These are phyloP conservation scores for Lonchura striata DNA, from an alignment of 2,113 vertebrate species.

Conservation along the genomic window DNA sequence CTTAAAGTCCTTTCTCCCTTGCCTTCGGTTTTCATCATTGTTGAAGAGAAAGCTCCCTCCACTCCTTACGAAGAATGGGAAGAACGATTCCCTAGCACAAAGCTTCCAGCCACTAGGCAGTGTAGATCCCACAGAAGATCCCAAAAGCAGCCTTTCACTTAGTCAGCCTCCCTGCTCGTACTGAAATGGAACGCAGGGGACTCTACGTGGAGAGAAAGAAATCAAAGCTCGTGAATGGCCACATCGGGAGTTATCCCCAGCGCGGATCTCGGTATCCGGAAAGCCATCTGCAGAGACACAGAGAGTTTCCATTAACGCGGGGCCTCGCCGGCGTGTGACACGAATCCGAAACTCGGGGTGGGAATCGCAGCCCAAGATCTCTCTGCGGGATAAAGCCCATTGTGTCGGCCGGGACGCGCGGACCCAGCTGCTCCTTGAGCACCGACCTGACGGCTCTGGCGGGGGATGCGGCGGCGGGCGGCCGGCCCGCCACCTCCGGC, in stretches of 20 bases:
- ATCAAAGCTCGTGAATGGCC: constrained; percentile 18
- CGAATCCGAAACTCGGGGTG: neutral
- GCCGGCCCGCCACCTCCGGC: neutral
- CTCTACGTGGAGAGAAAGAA: neutral
- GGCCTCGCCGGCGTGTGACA: neutral
- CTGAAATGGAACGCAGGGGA: neutral
- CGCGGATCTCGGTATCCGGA: neutral
- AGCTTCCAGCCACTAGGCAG: neutral
- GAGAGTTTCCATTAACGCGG: neutral
- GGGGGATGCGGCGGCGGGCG: neutral
- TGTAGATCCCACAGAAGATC: neutral
- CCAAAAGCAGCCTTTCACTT: neutral
- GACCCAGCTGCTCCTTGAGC: neutral
- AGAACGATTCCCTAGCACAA: neutral
- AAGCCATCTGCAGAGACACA: constrained; percentile 57
- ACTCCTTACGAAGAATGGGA: neutral
- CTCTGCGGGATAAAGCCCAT: neutral
- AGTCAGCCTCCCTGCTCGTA: neutral
- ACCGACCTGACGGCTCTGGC: neutral
- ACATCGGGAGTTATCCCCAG: neutral
- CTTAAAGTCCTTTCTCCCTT: constrained; percentile 88
- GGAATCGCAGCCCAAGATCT: neutral
- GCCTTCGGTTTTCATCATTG: constrained; percentile 89
- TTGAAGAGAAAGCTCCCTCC: neutral
- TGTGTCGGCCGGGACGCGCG: neutral